Evolutionary conservation across 30 jellyfish, hydroid and myxozoan species (phyloP).

Genomic region (Calvadosia cruxmelitensis): DNA sequence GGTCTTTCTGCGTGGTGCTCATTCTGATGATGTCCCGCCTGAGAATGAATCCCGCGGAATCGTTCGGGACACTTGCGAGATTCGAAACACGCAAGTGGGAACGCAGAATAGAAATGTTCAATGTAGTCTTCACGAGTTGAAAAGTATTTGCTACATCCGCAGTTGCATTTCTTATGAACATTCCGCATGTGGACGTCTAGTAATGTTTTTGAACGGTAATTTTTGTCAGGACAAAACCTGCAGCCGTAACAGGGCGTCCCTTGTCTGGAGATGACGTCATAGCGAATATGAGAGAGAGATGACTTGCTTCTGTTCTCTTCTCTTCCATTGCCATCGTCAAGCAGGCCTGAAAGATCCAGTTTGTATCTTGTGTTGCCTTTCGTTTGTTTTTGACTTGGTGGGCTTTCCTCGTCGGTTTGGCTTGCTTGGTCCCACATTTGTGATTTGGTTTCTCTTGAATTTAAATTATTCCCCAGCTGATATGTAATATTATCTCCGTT

Average conservation of each 20-base stretch:
- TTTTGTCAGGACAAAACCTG: constrained; percentile 33
- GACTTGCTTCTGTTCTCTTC: too few relatives aligned
- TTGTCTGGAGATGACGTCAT: too few relatives aligned
- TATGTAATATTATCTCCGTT: too few relatives aligned
- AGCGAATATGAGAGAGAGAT: too few relatives aligned
- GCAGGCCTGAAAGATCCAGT: too few relatives aligned
- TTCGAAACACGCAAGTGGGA: constrained; percentile 53
- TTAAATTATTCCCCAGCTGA: too few relatives aligned
- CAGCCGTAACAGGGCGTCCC: constrained; percentile 16
- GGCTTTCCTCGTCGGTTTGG: too few relatives aligned
- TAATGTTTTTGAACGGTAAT: constrained; percentile 19
- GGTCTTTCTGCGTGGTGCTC: constrained; percentile 49
- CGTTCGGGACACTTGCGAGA: constrained; percentile 78
- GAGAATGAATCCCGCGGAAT: constrained; percentile 53
- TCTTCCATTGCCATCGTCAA: too few relatives aligned
- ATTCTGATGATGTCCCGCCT: constrained; percentile 51
- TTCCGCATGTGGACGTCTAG: constrained; percentile 55
- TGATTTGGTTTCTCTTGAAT: too few relatives aligned
- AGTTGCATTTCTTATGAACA: constrained; percentile 64
- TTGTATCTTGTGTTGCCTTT: too few relatives aligned
- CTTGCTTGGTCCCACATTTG: too few relatives aligned
- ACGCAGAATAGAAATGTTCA: constrained; percentile 53
- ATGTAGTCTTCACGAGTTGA: constrained; percentile 53
- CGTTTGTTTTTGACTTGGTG: too few relatives aligned
- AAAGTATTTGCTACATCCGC: constrained; percentile 61